Base-by-base conservation (phyloP, 2,888 invertebrate genomes). In the Dicyrtoma fusca region DNA sequence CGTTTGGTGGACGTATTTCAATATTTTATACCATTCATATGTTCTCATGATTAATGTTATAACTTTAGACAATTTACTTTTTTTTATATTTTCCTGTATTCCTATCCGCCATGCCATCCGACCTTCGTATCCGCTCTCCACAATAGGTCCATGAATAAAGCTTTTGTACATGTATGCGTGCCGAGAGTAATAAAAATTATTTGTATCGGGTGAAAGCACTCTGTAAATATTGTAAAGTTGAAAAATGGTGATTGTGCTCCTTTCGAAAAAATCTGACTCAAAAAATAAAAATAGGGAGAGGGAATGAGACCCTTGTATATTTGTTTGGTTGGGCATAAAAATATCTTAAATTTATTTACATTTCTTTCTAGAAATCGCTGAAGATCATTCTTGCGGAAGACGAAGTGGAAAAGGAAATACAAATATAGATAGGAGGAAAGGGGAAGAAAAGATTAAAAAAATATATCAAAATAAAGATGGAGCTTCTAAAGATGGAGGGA, bases 21-120 rank as follows among this genome's bases (percentile, higher is more conserved):
- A 34, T 55, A 44, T 68, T 55, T 68, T 68, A 55, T 68, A 55
- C 44, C 66, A 68, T 55, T 68, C 66, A 42, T 66, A 53, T 51
- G 17, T 53, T 19, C 1, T n/a, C 53, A 65, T 65, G 65, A 65
- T 65, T 51, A 34, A 65, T 65, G 65, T 42, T 53, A n/a, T 19
- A 51, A 59, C 26, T 49, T 49, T 4, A 19, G 49, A 19, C 19
- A 17, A 19, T 49, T n/a, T 49, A 49, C 49, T 4, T 17, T 19
- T 49, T 17, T 49, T 5, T 49, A 49, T 49, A 19, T 49, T n/a
- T 19, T 17, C 17, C n/a, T 14, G 13, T 55, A 13, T 55, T 13
- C 23, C 10, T 59, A n/a, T 59, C 59, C 25, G 34, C 34, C 8
- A 34, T 5, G 8, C 3, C n/a, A n/a, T n/a, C n/a, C n/a, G n/a